Percentiles rank a stretch among this genome's conserved stretches.
These are phyloP conservation scores for Grammatotria lemairii DNA, from an alignment of 2,113 vertebrate genomes.

Conservation along the genomic window DNA sequence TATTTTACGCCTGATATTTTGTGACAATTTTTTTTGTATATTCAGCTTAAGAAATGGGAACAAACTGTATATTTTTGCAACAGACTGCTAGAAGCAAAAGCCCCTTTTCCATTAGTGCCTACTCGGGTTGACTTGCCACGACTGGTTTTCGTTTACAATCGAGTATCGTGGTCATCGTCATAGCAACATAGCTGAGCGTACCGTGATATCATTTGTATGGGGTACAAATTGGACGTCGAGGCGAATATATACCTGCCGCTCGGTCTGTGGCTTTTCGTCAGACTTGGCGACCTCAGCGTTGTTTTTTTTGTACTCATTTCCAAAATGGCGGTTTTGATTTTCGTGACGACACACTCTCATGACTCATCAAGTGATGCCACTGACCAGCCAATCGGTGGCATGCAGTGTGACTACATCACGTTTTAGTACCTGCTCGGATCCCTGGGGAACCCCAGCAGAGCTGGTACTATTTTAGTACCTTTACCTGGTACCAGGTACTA, in stretches of 20 bases:
- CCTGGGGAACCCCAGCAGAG: fast-evolving
- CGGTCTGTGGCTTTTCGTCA: fast-evolving
- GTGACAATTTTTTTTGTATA: neutral
- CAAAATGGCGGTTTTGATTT: neutral
- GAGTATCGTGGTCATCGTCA: neutral
- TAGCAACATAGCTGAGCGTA: fast-evolving
- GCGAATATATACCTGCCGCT: neutral
- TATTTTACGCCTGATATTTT: fast-evolving
- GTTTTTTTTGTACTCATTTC: fast-evolving
- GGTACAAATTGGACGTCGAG: fast-evolving
- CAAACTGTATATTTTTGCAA: neutral
- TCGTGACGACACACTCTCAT: fast-evolving
- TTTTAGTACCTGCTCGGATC: neutral
- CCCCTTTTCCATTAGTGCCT: neutral
- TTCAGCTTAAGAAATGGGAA: neutral
- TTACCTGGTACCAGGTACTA: neutral
- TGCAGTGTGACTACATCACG: neutral
- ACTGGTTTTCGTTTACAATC: neutral
- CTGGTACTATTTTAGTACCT: fast-evolving
- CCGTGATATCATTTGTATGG: neutral
- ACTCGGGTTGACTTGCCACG: fast-evolving
- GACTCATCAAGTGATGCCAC: neutral
- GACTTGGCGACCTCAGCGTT: neutral
- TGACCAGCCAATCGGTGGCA: neutral
- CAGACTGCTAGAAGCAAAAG: fast-evolving